Evolutionary conservation across 2,888 invertebrate species (phyloP).

Genomic region (Macrophya annulata): DNA sequence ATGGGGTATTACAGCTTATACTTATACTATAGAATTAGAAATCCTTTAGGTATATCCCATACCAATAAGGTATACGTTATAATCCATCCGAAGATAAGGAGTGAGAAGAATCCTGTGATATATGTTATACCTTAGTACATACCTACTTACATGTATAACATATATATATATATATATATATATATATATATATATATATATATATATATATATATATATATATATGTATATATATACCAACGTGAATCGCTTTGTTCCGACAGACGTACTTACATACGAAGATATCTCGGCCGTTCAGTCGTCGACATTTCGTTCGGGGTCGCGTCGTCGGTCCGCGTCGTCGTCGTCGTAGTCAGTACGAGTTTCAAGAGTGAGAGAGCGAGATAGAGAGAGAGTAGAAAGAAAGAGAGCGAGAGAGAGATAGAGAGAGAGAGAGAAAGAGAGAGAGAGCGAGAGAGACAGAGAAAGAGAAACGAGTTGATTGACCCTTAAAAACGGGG

Average conservation of each 20-base stretch:
- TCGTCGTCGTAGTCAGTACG: background rate
- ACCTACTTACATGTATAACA: background rate
- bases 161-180: too few relatives aligned
- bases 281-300: slow-evolving; percentile 47
- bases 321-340: slow-evolving; percentile 58
- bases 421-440: too few relatives aligned
- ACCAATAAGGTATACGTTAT: background rate
- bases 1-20: background rate
- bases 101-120: background rate
- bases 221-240: too few relatives aligned
- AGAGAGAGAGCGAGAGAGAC: too few relatives aligned
- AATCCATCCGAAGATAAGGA: background rate
- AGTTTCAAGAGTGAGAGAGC: too few relatives aligned
- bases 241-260: slow-evolving; percentile 44
- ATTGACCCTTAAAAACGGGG: slow-evolving; percentile 45
- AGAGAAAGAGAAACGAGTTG: background rate
- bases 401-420: too few relatives aligned
- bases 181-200: too few relatives aligned
- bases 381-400: too few relatives aligned
- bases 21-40: background rate
- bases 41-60: background rate
- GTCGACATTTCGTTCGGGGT: slow-evolving; percentile 53
- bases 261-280: slow-evolving; percentile 14
- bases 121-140: background rate
- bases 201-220: too few relatives aligned